Conservation (phyloP, 2,888 invertebrate genomes). For the Vesta saturnalis region DNA sequence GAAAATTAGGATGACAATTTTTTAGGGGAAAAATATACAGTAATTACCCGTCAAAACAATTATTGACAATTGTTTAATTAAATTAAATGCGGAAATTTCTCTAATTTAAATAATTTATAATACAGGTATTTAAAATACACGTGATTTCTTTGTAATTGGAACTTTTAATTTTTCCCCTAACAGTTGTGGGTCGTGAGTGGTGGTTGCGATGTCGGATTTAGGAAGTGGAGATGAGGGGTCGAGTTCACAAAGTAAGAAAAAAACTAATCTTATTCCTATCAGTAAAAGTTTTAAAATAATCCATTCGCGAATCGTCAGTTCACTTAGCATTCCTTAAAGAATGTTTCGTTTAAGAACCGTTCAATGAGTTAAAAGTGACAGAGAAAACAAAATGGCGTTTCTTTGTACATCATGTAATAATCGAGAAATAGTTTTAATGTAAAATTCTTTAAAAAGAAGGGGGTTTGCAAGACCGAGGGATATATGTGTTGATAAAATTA, state of each 20-base stretch:
- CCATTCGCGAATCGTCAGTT: neutral
- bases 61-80: too few relatives aligned
- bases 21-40: too few relatives aligned
- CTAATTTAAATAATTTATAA: neutral
- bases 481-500: neutral
- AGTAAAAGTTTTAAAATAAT: neutral
- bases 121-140: neutral
- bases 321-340: neutral
- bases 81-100: too few relatives aligned
- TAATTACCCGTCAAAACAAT: too few relatives aligned
- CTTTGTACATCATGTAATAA: conserved; percentile 25
- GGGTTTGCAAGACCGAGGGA: neutral
- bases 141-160: neutral
- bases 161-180: conserved; percentile 48
- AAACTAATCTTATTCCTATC: conserved; percentile 53
- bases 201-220: conserved; percentile 77
- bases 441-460: neutral
- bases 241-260: conserved; percentile 81
- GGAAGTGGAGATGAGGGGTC: conserved; percentile 83
- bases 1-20: neutral
- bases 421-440: neutral
- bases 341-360: neutral
- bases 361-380: conserved; percentile 28
- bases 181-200: conserved; percentile 60
- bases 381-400: conserved; percentile 39